A percentile compares a stretch with the other conserved stretches of the same genome.
These are phyloP conservation scores for Aquatica leii DNA, from an alignment of 2,888 invertebrate genomes.

Conservation along the genomic window DNA sequence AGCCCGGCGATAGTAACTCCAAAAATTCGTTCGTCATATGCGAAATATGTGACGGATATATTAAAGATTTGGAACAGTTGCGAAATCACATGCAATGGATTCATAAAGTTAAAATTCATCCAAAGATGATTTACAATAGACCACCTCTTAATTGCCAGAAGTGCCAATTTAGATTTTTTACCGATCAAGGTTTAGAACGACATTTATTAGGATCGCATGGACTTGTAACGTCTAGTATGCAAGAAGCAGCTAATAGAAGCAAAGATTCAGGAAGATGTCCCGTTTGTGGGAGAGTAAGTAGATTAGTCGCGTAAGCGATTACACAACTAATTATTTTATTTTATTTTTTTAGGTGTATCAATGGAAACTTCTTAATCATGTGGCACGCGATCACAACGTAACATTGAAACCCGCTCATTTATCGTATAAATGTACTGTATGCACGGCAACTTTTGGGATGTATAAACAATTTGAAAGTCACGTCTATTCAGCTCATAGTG, in stretches of 20 bases:
- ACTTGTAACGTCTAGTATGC: conserved; percentile 94
- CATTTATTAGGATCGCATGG: conserved; percentile 95
- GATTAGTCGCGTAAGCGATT: too few species aligned
- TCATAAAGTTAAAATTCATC: conserved; percentile 95
- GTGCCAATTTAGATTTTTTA: conserved; percentile 96
- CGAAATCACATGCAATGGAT: conserved; percentile 98
- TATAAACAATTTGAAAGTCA: conserved; percentile 95
- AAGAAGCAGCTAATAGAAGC: conserved; percentile 93
- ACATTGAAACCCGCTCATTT: conserved; percentile 91
- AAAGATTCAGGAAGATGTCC: conserved; percentile 95
- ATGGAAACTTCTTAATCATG: conserved; percentile 92
- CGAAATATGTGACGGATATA: conserved; percentile 97
- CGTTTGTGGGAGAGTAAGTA: conserved; percentile 87
- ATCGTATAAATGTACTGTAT: conserved; percentile 94
- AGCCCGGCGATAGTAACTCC: conserved; percentile 65
- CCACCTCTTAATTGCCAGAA: conserved; percentile 96
- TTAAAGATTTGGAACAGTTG: conserved; percentile 92
- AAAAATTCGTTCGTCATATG: conserved; percentile 92
- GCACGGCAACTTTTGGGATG: conserved; percentile 94
- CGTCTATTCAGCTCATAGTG: conserved; percentile 92
- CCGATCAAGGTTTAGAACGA: conserved; percentile 94
- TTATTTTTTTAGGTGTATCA: conserved; percentile 81
- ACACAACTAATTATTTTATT: too few species aligned
- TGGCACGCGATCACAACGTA: conserved; percentile 90
- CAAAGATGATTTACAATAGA: conserved; percentile 94